Evolutionary conservation across 2,888 invertebrate species (phyloP).

Genomic region (Rhamnusium bicolor): DNA sequence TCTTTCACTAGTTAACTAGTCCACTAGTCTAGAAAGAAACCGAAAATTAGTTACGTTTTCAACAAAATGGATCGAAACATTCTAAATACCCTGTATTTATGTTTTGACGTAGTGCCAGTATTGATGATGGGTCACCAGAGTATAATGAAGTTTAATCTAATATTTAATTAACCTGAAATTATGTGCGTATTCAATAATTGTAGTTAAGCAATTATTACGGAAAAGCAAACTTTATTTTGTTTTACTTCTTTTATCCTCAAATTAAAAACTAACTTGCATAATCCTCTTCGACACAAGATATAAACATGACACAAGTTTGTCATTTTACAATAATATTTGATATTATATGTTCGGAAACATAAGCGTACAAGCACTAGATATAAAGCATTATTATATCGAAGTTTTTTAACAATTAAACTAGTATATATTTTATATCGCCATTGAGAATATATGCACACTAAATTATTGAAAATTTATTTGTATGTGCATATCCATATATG

Average conservation of each 20-base stretch:
- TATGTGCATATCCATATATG: conserved; percentile 44
- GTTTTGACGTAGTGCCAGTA: no score
- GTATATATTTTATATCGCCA: conserved; percentile 37
- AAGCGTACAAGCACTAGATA: background rate
- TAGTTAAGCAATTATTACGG: no score
- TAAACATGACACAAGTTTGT: background rate
- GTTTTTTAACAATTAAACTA: conserved; percentile 48
- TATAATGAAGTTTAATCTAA: no score
- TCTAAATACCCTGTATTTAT: no score
- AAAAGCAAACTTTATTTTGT: no score
- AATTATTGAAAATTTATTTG: conserved; percentile 47
- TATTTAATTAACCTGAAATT: no score
- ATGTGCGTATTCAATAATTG: no score
- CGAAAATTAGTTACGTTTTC: no score
- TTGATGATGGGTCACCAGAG: no score
- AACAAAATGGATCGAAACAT: no score
- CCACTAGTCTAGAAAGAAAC: no score
- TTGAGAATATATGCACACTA: conserved; percentile 44
- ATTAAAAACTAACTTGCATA: background rate
- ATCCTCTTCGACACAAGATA: background rate
- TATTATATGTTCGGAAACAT: background rate
- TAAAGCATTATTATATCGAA: conserved; percentile 12
- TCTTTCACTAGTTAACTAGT: no score
- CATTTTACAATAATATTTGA: background rate
- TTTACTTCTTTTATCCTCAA: background rate